These are phyloP conservation scores for Horisme vitalbata DNA, from an alignment of 2,888 invertebrate genomes.

Conservation along the genomic window DNA sequence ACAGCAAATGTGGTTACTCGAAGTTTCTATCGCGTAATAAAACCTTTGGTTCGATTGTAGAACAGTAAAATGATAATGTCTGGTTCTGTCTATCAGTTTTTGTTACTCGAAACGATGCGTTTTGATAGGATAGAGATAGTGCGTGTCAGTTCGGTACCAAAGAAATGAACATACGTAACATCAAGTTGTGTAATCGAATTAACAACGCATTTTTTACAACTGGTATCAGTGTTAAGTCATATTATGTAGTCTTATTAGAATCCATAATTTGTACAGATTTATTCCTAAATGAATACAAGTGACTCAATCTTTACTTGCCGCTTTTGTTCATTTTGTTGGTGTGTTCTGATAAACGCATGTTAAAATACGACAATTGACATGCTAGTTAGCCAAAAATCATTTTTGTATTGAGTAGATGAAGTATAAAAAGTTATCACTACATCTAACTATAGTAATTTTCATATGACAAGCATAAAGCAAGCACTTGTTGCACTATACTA, in stretches of 20 bases:
- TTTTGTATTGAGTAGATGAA: too few species aligned
- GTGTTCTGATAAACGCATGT: too few species aligned
- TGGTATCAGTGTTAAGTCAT: slow-evolving; percentile 48
- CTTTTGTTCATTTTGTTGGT: too few species aligned
- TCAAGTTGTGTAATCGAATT: slow-evolving; percentile 57
- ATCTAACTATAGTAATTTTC: too few species aligned
- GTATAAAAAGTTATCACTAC: too few species aligned
- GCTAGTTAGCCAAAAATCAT: too few species aligned
- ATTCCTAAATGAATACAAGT: too few species aligned
- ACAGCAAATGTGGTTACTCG: too few species aligned
- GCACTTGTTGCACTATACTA: too few species aligned
- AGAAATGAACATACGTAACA: slow-evolving; percentile 54
- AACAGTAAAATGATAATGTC: slow-evolving; percentile 22
- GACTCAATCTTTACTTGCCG: too few species aligned
- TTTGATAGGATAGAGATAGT: slow-evolving; percentile 71
- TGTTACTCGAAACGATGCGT: slow-evolving; percentile 65
- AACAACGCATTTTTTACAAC: slow-evolving; percentile 49
- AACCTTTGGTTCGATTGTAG: not conserved
- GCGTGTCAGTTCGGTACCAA: slow-evolving; percentile 61
- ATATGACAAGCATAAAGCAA: too few species aligned
- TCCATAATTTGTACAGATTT: slow-evolving; percentile 34
- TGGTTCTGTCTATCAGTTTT: slow-evolving; percentile 61
- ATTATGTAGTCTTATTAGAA: slow-evolving; percentile 54
- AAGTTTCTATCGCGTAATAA: not conserved
- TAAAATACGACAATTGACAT: too few species aligned